Base-by-base conservation (phyloP, 2,888 invertebrate genomes). In the Pharmacophagus antenor region DNA sequence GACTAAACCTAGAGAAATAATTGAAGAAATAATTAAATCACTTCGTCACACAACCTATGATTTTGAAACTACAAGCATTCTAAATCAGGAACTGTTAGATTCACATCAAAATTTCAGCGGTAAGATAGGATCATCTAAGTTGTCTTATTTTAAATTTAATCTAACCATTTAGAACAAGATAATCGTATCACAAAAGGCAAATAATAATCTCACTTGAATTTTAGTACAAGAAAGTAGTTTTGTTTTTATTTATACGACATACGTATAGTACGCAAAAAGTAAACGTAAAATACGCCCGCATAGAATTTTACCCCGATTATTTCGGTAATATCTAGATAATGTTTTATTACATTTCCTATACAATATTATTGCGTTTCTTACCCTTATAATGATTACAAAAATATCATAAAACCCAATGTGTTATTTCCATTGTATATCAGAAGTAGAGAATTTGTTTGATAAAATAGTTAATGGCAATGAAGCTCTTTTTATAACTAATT, bases 51-150 rank as follows among this genome's bases (percentile, higher is more conserved):
- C 64, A 20, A 44, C 61, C 18, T 1, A 25, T 12, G 18, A 22
- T 22, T 31, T 8, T 46, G 17, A 50, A 55, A 22, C 22, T 44
- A 42, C 41, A 42, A 23, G 25, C 17, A 22, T 50, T 20, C 53
- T 77, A 31, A 56, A 76, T 22, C 68, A 73, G 57, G 70, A 70
- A 3, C 67, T 77, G 52, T 67, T 73, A 56, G 71, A 77, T 23
- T 68, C 62, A 21, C 64, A 72, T 48, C 69, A 73, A 18, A 80
- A 76, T 67, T 64, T 64, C 7, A 84, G 80, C 57, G 74, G 85
- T 85, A 58, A 67, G 3, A 4, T 15, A 15, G 37, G 37, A 2
- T 37, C 15, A 37, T 37, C 15, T 37, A n/a, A 15, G n/a, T 37
- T 15, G 4, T 37, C 37, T n/a, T 5, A n/a, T 37, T 37, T 37